Evolutionary conservation across 1,140 invertebrate genomes (phyloP), one percentile per base, ranked within the genome.

Genomic region (Melanaphis sacchari): DNA sequence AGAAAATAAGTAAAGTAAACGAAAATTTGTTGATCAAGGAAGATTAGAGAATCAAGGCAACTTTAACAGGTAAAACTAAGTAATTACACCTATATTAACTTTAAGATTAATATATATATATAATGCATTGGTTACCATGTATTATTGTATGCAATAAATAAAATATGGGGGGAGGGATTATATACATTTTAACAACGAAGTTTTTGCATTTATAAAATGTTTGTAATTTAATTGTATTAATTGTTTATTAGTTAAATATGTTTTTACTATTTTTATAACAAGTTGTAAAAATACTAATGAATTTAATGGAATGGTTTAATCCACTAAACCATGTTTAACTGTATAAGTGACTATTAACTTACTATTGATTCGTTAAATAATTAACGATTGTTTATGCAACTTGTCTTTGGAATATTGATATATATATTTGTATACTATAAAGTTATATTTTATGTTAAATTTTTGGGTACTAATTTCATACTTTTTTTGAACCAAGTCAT

Each of bases 51-150:
- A 24, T 15, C 46, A 87, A 87, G 8, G 1, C 22, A 52, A 49
- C 24, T 89, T 89, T 66, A 66, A 90, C 54, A 90, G 54, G 89
- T 66, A 38, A 89, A 38, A 52, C 2, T 54, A 89, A 49, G 24
- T 31, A 52, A 9, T 52, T 89, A 46, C 11, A 46, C 11, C 11
- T n/a, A 59, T 7, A 54, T 11, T 31, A 59, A n/a, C 31, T 66
- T n/a, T n/a, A 66, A 76, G 4, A 36, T 66, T n/a, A 4, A n/a
- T 2, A 11, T n/a, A 66, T 46, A 46, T n/a, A n/a, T n/a, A n/a
- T n/a, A n/a, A n/a, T n/a, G n/a, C n/a, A n/a, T n/a, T n/a, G 11
- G 46, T 46, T 46, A 46, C 15, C 15, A 46, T 46, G 46, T 46
- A 46, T 46, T 46, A 46, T 46, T 46, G 15, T 11, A n/a, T n/a